Conservation (phyloP, 2,797 vertebrate genomes). For the Pseudochirops cupreus region DNA sequence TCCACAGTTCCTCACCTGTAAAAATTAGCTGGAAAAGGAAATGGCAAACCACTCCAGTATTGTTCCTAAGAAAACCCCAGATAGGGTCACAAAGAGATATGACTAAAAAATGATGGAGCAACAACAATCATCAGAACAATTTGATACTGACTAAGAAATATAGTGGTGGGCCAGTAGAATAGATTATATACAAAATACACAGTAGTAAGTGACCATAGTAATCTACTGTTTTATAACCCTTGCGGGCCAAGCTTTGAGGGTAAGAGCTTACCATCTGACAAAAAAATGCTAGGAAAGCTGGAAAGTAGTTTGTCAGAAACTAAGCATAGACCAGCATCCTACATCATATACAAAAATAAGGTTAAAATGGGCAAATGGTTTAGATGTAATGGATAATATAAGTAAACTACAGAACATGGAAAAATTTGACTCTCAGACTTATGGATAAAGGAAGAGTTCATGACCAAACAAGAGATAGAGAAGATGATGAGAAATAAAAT, state of each 20-base stretch:
- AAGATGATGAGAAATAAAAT: not conserved
- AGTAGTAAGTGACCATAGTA: not conserved
- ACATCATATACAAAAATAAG: not conserved
- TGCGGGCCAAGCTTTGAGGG: not conserved
- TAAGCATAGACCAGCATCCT: not conserved
- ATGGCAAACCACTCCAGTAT: not conserved
- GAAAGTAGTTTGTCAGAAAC: not conserved
- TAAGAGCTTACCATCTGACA: not conserved
- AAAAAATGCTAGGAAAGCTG: not conserved
- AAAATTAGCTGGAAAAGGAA: not conserved
- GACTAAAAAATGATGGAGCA: not conserved
- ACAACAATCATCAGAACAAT: not conserved
- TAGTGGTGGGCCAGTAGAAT: not conserved
- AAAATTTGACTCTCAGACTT: not conserved
- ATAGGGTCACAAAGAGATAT: not conserved
- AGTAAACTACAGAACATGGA: not conserved
- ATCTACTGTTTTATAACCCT: not conserved
- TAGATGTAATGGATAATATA: not conserved
- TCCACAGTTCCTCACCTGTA: not conserved
- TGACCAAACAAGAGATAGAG: not conserved
- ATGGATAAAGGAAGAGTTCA: not conserved
- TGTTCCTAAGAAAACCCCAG: not conserved
- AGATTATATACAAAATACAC: not conserved
- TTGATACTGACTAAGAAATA: not conserved
- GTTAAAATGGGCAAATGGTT: not conserved